phyloP scores from a whole-genome alignment of 1,140 invertebrate genomes.

The Sitophilus oryzae region DNA sequence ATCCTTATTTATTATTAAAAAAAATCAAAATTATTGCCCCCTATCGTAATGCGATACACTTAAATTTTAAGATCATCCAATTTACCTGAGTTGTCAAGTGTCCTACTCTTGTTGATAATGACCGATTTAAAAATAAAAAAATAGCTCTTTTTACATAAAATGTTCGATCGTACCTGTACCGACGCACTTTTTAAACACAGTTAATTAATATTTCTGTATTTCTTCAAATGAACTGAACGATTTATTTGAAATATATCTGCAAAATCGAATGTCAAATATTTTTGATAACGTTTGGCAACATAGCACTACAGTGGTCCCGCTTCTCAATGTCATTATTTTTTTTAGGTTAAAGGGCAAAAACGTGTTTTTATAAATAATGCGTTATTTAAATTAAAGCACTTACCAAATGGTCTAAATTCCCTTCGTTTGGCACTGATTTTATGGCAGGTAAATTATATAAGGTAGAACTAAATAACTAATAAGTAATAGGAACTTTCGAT shows the following conservation, averaged over 20 bases:
- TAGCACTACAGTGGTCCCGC: not conserved
- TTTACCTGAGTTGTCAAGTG: too few species aligned
- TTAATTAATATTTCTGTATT: not conserved
- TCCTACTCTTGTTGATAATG: too few species aligned
- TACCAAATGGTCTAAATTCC: slow-evolving; percentile 12
- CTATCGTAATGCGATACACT: too few species aligned
- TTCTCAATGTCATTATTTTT: slow-evolving; percentile 9
- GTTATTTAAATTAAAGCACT: slow-evolving; percentile 7
- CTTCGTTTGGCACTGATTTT: slow-evolving; percentile 14
- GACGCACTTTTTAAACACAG: not conserved
- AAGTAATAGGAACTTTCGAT: not conserved
- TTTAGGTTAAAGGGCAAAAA: slow-evolving; percentile 13
- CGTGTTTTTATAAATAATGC: slow-evolving; percentile 19
- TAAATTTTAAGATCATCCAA: too few species aligned
- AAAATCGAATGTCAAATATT: not conserved
- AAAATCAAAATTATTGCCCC: too few species aligned
- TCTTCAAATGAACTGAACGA: not conserved
- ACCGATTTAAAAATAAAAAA: too few species aligned
- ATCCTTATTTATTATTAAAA: too few species aligned
- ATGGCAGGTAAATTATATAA: slow-evolving; percentile 16
- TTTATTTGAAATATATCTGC: not conserved
- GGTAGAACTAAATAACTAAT: not conserved
- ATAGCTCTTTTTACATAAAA: too few species aligned
- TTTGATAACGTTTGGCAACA: not conserved
- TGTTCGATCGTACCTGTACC: too few species aligned